Evolutionary conservation across 2,797 vertebrate species (phyloP), one percentile per base, ranked within the genome.

Genomic region (Tiaroga cobitis): DNA sequence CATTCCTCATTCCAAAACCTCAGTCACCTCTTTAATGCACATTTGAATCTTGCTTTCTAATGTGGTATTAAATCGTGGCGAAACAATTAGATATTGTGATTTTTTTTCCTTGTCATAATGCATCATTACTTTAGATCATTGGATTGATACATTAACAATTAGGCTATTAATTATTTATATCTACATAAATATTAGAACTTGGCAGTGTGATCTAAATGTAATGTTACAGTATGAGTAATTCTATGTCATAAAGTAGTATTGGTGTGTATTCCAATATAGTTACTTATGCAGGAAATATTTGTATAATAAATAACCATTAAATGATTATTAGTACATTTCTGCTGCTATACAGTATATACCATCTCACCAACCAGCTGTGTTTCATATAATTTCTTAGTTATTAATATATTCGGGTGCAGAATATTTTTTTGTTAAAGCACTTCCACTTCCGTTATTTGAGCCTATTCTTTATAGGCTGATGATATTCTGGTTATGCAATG

Each of bases 1-100:
- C 77, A 70, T 86, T 75, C 11, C n/a, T 59, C 78, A 21, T 43
- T 69, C 41, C 80, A 73, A 65, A 81, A 51, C 63, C 80, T 72
- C 80, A 49, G 67, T 54, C 80, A 56, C 10, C 67, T 72, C 51
- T 72, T 61, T 56, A 81, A 81, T 43, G 24, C 63, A 80, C 79
- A 8, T 67, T 67, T 13, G 41, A 21, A 39, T 49, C n/a, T 18
- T 24, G 3, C 49, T 41, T 77, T 18, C n/a, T 46, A 46, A 29
- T 73, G n/a, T 73, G 69, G 43, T 18, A 46, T 46, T 46, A n/a
- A 15, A 29, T 43, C 18, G n/a, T 72, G 69, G n/a, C 16, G 2
- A 72, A 72, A 16, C n/a, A 18, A 29, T 26, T 8, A 29, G 39
- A 72, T 72, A 46, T 72, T n/a, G n/a, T 43, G 11, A 3, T 41